These are phyloP conservation scores for Schizopygopsis pylzovi DNA, from an alignment of 2,797 vertebrate genomes.

Conservation along the genomic window DNA sequence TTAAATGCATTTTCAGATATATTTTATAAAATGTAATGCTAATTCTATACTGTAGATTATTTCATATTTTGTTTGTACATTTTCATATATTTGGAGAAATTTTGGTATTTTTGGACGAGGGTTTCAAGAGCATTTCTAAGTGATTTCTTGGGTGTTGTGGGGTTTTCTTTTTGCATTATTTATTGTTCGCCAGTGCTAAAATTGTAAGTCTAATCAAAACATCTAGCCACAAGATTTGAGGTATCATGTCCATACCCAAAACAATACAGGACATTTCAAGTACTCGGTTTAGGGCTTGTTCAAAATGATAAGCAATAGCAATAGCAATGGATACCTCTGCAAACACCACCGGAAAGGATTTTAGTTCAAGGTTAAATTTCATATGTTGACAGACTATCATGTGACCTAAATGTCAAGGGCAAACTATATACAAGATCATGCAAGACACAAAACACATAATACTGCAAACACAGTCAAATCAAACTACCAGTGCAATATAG, in stretches of 20 bases:
- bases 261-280: background rate
- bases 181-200: background rate
- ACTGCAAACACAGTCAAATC: background rate
- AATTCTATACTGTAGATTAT: background rate
- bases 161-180: background rate
- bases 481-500: background rate
- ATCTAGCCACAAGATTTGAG: background rate
- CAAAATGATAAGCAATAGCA: background rate
- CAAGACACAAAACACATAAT: background rate
- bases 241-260: background rate
- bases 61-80: background rate
- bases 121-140: too few relatives aligned
- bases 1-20: background rate
- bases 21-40: background rate
- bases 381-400: conserved; percentile 15
- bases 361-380: conserved; percentile 19
- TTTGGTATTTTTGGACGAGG: too few relatives aligned
- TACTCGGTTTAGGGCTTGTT: background rate
- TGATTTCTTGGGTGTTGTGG: too few relatives aligned
- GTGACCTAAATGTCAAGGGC: conserved; percentile 25
- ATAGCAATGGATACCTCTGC: background rate
- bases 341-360: background rate
- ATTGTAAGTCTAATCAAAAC: background rate
- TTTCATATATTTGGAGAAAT: too few relatives aligned
- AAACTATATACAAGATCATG: background rate